Evolutionary conservation across 2,797 vertebrate species (phyloP).

Genomic region (Acridotheres tristis): DNA sequence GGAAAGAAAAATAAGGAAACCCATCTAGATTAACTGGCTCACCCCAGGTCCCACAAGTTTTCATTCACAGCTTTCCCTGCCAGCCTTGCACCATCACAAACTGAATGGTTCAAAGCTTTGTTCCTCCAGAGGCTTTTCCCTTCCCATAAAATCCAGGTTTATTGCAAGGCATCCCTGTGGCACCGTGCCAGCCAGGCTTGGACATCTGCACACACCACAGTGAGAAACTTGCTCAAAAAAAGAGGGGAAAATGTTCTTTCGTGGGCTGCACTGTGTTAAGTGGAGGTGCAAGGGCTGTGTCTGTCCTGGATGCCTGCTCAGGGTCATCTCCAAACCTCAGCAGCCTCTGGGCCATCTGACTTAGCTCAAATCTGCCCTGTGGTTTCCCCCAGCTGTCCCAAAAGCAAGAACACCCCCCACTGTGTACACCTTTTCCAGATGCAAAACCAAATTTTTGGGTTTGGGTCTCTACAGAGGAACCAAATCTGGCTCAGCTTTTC

Average conservation of each 20-base stretch:
- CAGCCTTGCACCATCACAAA: background rate
- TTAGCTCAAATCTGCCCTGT: background rate
- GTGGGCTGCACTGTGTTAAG: background rate
- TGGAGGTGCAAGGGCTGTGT: background rate
- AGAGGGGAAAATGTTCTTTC: background rate
- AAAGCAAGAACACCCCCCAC: background rate
- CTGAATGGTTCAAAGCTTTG: slow-evolving; percentile 41
- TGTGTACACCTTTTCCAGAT: fast-evolving
- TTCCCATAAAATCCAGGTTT: slow-evolving; percentile 12
- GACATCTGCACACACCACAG: slow-evolving; percentile 35
- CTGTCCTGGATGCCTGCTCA: background rate
- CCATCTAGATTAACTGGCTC: slow-evolving; percentile 40
- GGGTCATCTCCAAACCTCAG: background rate
- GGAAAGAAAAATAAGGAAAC: slow-evolving; percentile 68
- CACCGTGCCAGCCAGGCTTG: slow-evolving; percentile 8
- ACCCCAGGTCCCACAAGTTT: slow-evolving; percentile 1
- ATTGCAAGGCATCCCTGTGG: slow-evolving; percentile 41
- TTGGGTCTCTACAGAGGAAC: background rate
- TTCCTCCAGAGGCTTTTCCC: slow-evolving; percentile 55
- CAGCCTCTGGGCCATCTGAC: background rate
- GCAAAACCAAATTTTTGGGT: background rate
- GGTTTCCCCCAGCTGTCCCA: background rate
- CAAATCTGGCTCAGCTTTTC: background rate
- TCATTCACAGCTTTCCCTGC: slow-evolving; percentile 61
- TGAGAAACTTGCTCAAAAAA: slow-evolving; percentile 31